Evolutionary conservation across 2,113 vertebrate species (phyloP).

Genomic region (Dendropsophus ebraccatus): DNA sequence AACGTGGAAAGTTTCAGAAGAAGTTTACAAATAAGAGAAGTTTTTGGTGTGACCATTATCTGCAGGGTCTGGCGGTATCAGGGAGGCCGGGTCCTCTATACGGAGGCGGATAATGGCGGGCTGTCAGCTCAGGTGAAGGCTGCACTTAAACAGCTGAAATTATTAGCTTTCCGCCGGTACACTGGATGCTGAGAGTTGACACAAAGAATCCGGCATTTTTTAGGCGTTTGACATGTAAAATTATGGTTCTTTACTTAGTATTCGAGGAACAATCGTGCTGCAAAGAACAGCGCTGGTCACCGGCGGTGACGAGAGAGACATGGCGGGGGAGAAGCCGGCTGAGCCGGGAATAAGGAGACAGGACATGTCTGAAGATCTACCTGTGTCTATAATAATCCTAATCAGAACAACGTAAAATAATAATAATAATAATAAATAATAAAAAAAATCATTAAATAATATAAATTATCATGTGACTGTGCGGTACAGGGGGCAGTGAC

Average conservation of each 20-base stretch:
- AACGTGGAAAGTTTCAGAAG: neutral
- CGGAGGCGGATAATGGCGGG: neutral
- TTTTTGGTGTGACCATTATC: too few relatives aligned
- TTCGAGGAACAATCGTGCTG: conserved; percentile 27
- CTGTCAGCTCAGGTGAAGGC: conserved; percentile 19
- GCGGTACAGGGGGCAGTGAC: too few relatives aligned
- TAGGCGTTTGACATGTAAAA: conserved; percentile 11
- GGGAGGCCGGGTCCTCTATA: neutral
- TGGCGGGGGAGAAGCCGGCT: neutral
- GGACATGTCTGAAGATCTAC: too few relatives aligned
- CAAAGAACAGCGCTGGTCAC: conserved; percentile 15
- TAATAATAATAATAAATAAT: too few relatives aligned
- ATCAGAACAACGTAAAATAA: too few relatives aligned
- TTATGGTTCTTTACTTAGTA: conserved; percentile 10
- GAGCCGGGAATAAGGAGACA: neutral
- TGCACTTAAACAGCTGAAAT: conserved; percentile 32
- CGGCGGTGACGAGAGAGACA: neutral
- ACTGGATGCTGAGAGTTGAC: neutral
- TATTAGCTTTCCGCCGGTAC: conserved; percentile 2
- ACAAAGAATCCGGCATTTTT: neutral
- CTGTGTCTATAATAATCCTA: too few relatives aligned
- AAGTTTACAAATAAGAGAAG: too few relatives aligned
- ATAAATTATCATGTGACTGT: too few relatives aligned
- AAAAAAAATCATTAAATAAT: too few relatives aligned
- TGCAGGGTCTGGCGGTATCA: neutral